A percentile compares a stretch with the other conserved stretches of the same genome.
These are phyloP conservation scores for Melopsittacus undulatus DNA, from an alignment of 2,797 vertebrate species.

Conservation along the genomic window DNA sequence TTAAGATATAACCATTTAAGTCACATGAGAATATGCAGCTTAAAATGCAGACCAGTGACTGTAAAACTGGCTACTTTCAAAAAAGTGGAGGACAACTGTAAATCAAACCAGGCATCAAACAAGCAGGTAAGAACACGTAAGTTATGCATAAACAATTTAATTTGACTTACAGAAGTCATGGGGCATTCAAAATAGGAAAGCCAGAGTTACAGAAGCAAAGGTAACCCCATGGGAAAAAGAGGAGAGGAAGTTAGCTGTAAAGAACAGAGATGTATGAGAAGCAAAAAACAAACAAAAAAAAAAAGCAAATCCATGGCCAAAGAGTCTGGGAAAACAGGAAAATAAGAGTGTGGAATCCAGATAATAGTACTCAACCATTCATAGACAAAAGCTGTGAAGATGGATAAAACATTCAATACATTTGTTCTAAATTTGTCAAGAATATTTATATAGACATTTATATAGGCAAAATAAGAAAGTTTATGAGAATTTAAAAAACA, in stretches of 20 bases:
- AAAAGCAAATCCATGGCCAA: background rate
- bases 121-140: background rate
- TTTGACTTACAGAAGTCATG: background rate
- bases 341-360: background rate
- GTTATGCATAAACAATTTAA: background rate
- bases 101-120: background rate
- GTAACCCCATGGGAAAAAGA: background rate
- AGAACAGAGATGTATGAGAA: background rate
- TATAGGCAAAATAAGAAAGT: background rate
- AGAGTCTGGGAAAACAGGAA: background rate
- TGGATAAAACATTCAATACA: background rate
- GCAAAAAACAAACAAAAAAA: background rate
- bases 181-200: background rate
- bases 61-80: background rate
- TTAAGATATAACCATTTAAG: background rate
- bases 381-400: background rate
- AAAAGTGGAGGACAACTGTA: background rate
- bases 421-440: background rate
- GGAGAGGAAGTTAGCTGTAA: background rate
- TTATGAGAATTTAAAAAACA: background rate
- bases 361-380: background rate
- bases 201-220: background rate
- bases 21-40: background rate
- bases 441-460: background rate
- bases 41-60: background rate